Evolutionary conservation across 2,797 vertebrate species (phyloP).

Genomic region (Enteromius anoplus): DNA sequence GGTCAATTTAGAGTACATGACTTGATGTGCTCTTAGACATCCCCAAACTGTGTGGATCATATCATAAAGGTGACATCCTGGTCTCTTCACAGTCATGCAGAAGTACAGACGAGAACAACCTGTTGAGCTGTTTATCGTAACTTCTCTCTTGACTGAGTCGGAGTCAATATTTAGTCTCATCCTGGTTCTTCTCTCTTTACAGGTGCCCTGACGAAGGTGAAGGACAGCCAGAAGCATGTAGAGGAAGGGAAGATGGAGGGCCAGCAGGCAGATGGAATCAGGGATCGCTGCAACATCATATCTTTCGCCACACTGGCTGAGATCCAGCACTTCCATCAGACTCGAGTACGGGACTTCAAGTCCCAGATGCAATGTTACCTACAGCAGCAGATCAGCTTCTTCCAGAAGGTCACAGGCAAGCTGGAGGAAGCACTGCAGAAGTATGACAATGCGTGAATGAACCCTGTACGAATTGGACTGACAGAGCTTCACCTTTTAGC

Average conservation of each 20-base stretch:
- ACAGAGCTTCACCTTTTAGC: slow-evolving; percentile 33
- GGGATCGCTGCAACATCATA: slow-evolving; percentile 96
- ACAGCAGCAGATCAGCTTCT: slow-evolving; percentile 95
- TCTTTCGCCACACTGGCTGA: slow-evolving; percentile 95
- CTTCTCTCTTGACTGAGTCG: neutral
- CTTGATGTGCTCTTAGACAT: neutral
- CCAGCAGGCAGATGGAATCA: slow-evolving; percentile 89
- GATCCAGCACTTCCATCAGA: slow-evolving; percentile 97
- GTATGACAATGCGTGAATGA: slow-evolving; percentile 87
- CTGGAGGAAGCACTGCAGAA: slow-evolving; percentile 95
- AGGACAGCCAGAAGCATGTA: slow-evolving; percentile 94
- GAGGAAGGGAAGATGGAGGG: slow-evolving; percentile 97
- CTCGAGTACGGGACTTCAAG: slow-evolving; percentile 94
- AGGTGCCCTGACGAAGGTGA: slow-evolving; percentile 98
- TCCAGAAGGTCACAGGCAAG: slow-evolving; percentile 94
- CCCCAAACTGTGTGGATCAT: neutral
- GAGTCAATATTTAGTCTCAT: neutral
- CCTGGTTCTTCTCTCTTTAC: slow-evolving; percentile 55
- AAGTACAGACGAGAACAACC: neutral
- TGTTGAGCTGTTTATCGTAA: neutral
- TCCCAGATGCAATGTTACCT: slow-evolving; percentile 97
- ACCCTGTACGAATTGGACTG: slow-evolving; percentile 32
- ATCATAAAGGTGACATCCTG: neutral
- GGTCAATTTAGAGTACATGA: neutral
- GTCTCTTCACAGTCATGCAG: neutral